Evolutionary conservation across 2,113 vertebrate genomes (phyloP).

Genomic region (Thunnus maccoyii): DNA sequence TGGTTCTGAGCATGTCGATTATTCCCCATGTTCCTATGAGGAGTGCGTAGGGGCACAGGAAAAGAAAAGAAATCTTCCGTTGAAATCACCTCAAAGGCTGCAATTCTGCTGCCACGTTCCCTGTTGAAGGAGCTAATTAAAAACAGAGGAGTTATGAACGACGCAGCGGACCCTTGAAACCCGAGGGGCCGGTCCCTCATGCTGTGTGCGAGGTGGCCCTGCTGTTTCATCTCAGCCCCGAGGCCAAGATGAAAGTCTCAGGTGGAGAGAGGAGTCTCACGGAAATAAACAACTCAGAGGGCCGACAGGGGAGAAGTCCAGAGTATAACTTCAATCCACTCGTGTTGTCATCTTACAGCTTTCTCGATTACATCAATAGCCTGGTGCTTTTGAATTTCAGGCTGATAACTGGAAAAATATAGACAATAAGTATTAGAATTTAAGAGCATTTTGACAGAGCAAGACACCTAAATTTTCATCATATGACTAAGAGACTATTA

Average conservation of each 20-base stretch:
- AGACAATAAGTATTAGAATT: no score
- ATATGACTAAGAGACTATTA: no score
- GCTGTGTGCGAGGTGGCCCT: conserved; percentile 44
- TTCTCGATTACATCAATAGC: not conserved
- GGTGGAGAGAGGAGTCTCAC: conserved; percentile 28
- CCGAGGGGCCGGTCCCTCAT: conserved; percentile 31
- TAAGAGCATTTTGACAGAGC: no score
- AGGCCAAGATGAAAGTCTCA: conserved; percentile 46
- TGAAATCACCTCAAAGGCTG: conserved; percentile 74
- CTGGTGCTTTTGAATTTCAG: no score
- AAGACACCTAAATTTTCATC: no score
- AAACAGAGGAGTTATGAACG: conserved; percentile 58
- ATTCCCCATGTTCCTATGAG: conserved; percentile 54
- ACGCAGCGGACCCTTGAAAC: conserved; percentile 19
- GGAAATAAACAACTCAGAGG: conserved; percentile 39
- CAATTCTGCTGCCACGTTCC: conserved; percentile 77
- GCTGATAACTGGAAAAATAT: no score
- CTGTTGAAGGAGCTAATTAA: conserved; percentile 77
- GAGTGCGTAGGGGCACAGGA: conserved; percentile 34
- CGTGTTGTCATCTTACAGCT: not conserved
- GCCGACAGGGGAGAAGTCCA: not conserved
- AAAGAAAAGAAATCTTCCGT: conserved; percentile 60
- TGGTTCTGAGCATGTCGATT: conserved; percentile 69
- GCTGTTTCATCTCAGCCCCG: conserved; percentile 57
- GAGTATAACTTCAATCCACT: not conserved